phyloP scores from a whole-genome alignment of 2,797 vertebrate genomes.

The Salarias fasciatus region DNA sequence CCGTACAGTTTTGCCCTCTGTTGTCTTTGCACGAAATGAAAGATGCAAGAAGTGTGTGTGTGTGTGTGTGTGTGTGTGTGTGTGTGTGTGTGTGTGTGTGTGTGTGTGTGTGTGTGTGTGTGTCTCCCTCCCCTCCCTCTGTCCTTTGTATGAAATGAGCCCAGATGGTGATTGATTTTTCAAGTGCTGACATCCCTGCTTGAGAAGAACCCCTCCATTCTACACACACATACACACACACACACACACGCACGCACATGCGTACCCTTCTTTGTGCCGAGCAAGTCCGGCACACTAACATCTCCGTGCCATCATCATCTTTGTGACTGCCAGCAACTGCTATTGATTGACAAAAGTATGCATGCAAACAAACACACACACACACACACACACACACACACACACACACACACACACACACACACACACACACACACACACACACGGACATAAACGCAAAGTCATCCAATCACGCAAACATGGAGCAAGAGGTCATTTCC shows the following conservation, averaged over 20 bases:
- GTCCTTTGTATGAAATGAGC: conserved; percentile 91
- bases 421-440: conserved; percentile 5
- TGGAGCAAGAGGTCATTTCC: conserved; percentile 39
- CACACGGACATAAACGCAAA: not conserved
- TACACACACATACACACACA: conserved; percentile 24
- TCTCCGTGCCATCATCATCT: conserved; percentile 93
- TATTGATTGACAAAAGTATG: conserved; percentile 91
- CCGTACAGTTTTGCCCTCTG: conserved; percentile 67
- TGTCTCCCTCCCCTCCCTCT: conserved; percentile 70
- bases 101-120: conserved; percentile 58
- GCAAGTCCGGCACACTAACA: conserved; percentile 97
- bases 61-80: conserved; percentile 44
- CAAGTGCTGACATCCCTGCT: conserved; percentile 99
- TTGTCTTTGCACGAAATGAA: conserved; percentile 75
- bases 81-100: conserved; percentile 60
- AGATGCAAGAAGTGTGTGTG: conserved; percentile 67
- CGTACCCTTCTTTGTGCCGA: conserved; percentile 90
- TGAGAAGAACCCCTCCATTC: conserved; percentile 92
- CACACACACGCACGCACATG: conserved; percentile 47
- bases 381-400: conserved; percentile 17
- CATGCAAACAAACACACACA: conserved; percentile 71
- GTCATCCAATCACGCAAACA: not conserved
- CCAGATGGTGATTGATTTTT: conserved; percentile 99
- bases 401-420: conserved; percentile 26
- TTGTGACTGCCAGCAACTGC: conserved; percentile 85